phyloP scores from a whole-genome alignment of 2,888 invertebrate genomes.

The Ditula angustiorana region DNA sequence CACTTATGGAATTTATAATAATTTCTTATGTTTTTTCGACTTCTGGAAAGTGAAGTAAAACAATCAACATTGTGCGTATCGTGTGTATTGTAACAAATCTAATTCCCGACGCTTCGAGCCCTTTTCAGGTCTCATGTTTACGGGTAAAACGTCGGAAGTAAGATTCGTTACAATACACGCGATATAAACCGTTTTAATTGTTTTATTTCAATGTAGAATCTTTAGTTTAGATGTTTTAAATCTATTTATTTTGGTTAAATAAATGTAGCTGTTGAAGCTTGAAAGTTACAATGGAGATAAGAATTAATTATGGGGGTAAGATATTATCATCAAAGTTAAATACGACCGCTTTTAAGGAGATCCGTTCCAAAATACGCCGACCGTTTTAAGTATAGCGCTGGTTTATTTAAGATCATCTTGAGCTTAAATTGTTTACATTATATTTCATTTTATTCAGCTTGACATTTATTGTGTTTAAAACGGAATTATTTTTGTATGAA shows the following conservation, averaged over 20 bases:
- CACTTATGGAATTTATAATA: too few relatives aligned
- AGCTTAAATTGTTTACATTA: not conserved
- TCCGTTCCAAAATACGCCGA: not conserved
- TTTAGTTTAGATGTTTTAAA: conserved; percentile 7
- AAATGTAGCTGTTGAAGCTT: not conserved
- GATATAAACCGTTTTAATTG: too few relatives aligned
- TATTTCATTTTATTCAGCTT: not conserved
- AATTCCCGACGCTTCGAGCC: too few relatives aligned
- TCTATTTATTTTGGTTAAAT: not conserved
- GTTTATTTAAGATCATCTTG: not conserved
- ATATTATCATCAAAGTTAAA: not conserved
- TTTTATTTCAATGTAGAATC: too few relatives aligned
- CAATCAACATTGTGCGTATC: too few relatives aligned
- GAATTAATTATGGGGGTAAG: conserved; percentile 3
- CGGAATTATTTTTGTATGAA: not conserved
- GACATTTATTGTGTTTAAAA: not conserved
- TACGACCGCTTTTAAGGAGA: not conserved
- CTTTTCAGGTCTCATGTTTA: too few relatives aligned
- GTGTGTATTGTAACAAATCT: too few relatives aligned
- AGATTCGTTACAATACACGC: too few relatives aligned
- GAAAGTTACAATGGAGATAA: conserved; percentile 1
- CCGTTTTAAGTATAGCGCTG: not conserved
- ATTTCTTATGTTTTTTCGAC: too few relatives aligned
- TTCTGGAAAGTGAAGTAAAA: too few relatives aligned
- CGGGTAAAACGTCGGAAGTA: too few relatives aligned